Percentiles rank a stretch among this genome's conserved stretches.
Evolutionary conservation across 2,113 vertebrate genomes (phyloP).

Genomic region (Lota lota): DNA sequence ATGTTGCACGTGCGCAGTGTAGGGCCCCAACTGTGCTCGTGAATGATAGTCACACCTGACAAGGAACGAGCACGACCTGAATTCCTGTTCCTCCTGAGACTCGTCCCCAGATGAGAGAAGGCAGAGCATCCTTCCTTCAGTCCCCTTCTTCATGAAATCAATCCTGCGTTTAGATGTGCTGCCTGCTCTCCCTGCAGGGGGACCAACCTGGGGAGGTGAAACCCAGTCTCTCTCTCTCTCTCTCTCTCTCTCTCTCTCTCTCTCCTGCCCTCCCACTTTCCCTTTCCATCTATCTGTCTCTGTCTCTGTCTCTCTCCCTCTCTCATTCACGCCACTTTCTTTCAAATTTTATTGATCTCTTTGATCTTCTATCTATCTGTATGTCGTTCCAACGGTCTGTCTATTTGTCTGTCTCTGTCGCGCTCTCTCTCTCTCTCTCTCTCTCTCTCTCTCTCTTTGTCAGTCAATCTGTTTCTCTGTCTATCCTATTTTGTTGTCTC

Average conservation of each 20-base stretch:
- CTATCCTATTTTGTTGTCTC: conserved; percentile 41
- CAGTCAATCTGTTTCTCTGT: not conserved
- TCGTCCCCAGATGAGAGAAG: conserved; percentile 60
- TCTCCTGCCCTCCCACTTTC: conserved; percentile 27
- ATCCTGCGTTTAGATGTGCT: conserved; percentile 56
- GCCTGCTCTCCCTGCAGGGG: conserved; percentile 37
- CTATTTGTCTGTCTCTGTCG: not conserved
- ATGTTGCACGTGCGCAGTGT: no score
- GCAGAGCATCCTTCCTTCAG: conserved; percentile 47
- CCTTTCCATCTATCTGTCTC: conserved; percentile 29
- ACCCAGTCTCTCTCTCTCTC: conserved; percentile 32
- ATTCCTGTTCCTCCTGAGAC: conserved; percentile 63
- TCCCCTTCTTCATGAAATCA: conserved; percentile 65
- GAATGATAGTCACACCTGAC: conserved; percentile 54
- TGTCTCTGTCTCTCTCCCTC: conserved; percentile 29
- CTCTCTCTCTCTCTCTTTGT: conserved; percentile 3
- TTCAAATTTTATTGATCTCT: conserved; percentile 29
- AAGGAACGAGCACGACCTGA: conserved; percentile 63
- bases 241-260: conserved; percentile 26
- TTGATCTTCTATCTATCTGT: conserved; percentile 32
- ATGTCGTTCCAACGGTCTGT: conserved; percentile 18
- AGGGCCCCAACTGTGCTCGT: no score
- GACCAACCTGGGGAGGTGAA: conserved; percentile 52
- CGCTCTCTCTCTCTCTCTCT: not conserved
- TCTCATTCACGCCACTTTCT: conserved; percentile 30